Evolutionary conservation across 2,797 vertebrate species (phyloP), one percentile per base, ranked within the genome.

Genomic region (Eidolon dupreanum): DNA sequence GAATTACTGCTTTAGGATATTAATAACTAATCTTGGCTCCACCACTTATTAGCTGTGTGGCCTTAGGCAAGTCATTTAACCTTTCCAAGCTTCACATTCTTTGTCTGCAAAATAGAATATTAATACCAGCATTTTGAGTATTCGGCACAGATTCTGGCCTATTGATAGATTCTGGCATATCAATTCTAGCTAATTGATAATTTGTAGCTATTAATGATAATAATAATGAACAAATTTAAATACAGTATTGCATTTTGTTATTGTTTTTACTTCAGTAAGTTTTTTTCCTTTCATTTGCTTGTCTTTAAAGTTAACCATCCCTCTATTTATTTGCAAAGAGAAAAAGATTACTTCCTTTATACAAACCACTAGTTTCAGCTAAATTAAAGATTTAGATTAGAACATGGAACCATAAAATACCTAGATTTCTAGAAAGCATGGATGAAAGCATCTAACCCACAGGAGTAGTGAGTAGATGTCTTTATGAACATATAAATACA

Each of bases 11-110:
- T 73, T 61, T 92, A 92, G 46, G 53, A 77, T 95, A 90, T 57
- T 95, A 94, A 78, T 83, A 94, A 89, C 24, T 41, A 85, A 95
- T 79, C n/a, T 86, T 88, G 88, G 31, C 87, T 86, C 38, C 59
- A 85, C n/a, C 9, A 57, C 38, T 49, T 90, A 43, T 68, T 95
- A 81, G 93, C 55, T 93, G 10, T 94, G 82, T 96, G 66, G 70
- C 66, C 31, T 96, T 95, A 92, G 28, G 61, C 28, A 92, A 90
- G 68, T 96, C 85, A 94, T 90, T 85, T 96, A 85, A 71, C 71
- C 88, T 94, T 96, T 85, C 26, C 43, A 70, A 66, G 38, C 28
- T 88, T 96, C n/a, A 51, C 6, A 73, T 88, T 90, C 41, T 78
- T 73, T 59, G 41, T 86, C 83, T 87, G 55, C 26, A 85, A 97